Conservation (phyloP, 2,113 vertebrate genomes). For the Oryzias woworae region DNA sequence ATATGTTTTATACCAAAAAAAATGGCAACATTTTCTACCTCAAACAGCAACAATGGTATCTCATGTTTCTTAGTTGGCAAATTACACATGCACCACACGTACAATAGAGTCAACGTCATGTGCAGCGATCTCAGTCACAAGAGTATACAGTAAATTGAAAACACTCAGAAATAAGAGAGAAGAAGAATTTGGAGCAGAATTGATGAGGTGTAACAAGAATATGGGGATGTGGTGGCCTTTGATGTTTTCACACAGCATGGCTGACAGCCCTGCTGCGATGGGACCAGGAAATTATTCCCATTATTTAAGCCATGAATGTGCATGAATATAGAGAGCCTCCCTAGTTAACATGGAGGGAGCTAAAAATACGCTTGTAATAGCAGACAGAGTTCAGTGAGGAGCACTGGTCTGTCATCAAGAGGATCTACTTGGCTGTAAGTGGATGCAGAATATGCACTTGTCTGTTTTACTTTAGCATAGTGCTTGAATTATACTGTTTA, state of each 20-base stretch:
- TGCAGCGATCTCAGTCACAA: constrained; percentile 46
- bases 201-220: constrained; percentile 67
- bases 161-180: constrained; percentile 34
- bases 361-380: constrained; percentile 26
- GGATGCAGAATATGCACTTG: neutral
- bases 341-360: constrained; percentile 34
- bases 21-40: too few relatives aligned
- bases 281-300: constrained; percentile 34
- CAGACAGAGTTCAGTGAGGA: neutral
- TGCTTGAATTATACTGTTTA: neutral
- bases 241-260: constrained; percentile 57
- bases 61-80: neutral
- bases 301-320: constrained; percentile 51
- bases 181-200: constrained; percentile 58
- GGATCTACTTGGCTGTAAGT: neutral
- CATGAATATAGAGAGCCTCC: constrained; percentile 13
- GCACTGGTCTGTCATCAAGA: constrained; percentile 7
- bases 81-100: constrained; percentile 13
- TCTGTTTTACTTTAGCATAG: neutral
- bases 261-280: constrained; percentile 56
- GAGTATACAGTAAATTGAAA: constrained; percentile 52
- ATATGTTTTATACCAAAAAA: too few relatives aligned
- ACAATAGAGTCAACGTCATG: constrained; percentile 31
- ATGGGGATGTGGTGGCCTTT: constrained; percentile 56
- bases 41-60: neutral